Base-by-base conservation (phyloP, 2,797 vertebrate species). In the Lepilemur septentrionalis region DNA sequence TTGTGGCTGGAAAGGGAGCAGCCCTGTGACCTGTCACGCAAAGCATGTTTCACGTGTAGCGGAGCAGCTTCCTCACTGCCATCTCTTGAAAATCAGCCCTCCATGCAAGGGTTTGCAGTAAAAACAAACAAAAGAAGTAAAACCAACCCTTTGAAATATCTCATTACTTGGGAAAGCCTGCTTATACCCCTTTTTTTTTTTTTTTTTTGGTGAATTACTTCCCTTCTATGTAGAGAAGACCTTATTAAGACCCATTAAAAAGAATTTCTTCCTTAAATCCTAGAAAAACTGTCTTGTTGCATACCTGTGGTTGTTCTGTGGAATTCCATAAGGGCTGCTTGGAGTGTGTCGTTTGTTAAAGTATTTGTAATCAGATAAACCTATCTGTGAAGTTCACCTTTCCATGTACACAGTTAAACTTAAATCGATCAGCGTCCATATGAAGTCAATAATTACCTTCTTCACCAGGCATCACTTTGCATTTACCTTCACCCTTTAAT, bases 311-410 rank as follows among this genome's bases (percentile, higher is more conserved):
- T 96, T 18, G 52, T 78, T 93, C 95, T 97, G 97, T 95, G 96
- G 97, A 98, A 98, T 98, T 98, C 98, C 96, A 30, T 95, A 98
- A 98, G 97, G 97, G 93, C 70, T 95, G 57, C 38, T 95, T 93
- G 94, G 72, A 85, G 78, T 95, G 97, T 96, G 90, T 92, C 30
- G 41, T 92, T 86, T 98, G 98, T 78, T 91, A 86, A 69, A 93
- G 70, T 78, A n/a, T 81, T 85, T 88, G 48, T 63, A 35, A 46
- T 35, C 35, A 90, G 80, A 15, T 70, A 28, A 80, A 41, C 46
- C 10, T 25, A 13, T 61, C 48, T 80, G 32, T 65, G 76, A 67
- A 17, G 46, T 72, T 78, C 4, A 30, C 30, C 73, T 87, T 13
- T 52, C 11, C 17, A 50, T 41, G 4, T 32, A 17, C 30, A 20